Base-by-base conservation (phyloP, 2,797 vertebrate genomes). In the Diglossa cyanea region DNA sequence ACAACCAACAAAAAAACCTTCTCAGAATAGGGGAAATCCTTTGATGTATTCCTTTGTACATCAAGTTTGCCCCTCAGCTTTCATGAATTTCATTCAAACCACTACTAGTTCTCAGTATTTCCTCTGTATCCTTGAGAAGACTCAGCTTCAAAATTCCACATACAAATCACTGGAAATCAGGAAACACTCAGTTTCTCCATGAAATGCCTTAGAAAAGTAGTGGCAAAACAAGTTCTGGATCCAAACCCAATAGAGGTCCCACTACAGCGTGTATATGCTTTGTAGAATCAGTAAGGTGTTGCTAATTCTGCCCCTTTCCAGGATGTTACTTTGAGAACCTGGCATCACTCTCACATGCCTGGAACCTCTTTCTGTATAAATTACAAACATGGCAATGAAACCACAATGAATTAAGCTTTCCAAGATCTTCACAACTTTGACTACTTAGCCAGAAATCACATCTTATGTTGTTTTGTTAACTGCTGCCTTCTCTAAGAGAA, bases 31-130 rank as follows among this genome's bases (percentile, higher is more conserved):
- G 18, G 44, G 20, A 93, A 91, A 67, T 82, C 79, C 54, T 96
- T 92, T 91, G 94, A 87, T 67, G 71, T 82, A 28, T 62, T 96
- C 75, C 53, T 93, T 67, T 13, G 1, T 71, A 85, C 44, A 89
- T 28, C 37, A 63, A 17, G 50, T 68, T 63, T 89, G 63, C 74
- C 84, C 51, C 71, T 85, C 91, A 91, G 86, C 92, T 91, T 89
- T 87, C 71, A 92, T 25, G 18, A 88, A 93, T 84, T 93, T 93
- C 51, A 87, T 67, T 82, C 71, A 85, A 89, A 82, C 68, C 16
- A 39, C 45, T 82, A 12, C 45, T 53, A 82, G 42, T 25, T 72
- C 57, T 68, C 72, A 77, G 31, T 67, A 47, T 65, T 88, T 88
- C 58, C 31, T 84, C 61, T 57, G 45, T 54, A 90, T 39, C 60